Base-by-base conservation (phyloP, 2,113 vertebrate genomes). In the Lutjanus erythropterus region DNA sequence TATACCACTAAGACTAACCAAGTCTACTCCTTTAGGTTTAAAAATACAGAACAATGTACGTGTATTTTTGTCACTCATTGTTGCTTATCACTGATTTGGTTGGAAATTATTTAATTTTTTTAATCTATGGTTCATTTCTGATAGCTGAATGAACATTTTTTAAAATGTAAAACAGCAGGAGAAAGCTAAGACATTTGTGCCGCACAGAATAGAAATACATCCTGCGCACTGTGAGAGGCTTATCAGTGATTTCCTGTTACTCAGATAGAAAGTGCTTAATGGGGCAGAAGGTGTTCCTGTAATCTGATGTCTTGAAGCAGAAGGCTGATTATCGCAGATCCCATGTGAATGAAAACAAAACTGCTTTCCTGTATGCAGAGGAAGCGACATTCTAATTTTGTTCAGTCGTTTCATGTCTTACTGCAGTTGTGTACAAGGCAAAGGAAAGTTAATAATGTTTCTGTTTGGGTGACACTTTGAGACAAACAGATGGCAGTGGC, bases 241-340 rank as follows among this genome's bases (percentile, higher is more conserved):
- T 85, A 76, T 55, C 47, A 56, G 62, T 66, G 61, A 83, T 25
- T 94, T 94, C 87, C 91, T 91, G 86, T 89, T 73, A 85, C 46
- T 90, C 85, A 92, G 75, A 87, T 41, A 73, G 85, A 94, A 92
- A 91, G 87, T 89, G 86, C 86, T 81, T 84, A 82, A 65, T 62
- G 62, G 60, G 66, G 31, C 83, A 87, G 64, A 89, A 84, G 66
- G 75, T 80, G 78, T 87, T 92, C 70, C 84, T 85, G 83, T 90
- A 90, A 91, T 88, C 86, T 76, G 65, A 56, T 33, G 53, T 74
- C 70, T 84, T 60, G 18, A 80, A 78, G 52, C 83, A 81, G 58
- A 79, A 75, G 47, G 68, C 70, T 71, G 76, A 64, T 84, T 66
- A 79, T 71, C n/a, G 1, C 52, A 42, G 56, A 65, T 37, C 49